These are phyloP conservation scores for Cercocebus atys DNA, from an alignment of 2,113 vertebrate genomes.

Conservation along the genomic window DNA sequence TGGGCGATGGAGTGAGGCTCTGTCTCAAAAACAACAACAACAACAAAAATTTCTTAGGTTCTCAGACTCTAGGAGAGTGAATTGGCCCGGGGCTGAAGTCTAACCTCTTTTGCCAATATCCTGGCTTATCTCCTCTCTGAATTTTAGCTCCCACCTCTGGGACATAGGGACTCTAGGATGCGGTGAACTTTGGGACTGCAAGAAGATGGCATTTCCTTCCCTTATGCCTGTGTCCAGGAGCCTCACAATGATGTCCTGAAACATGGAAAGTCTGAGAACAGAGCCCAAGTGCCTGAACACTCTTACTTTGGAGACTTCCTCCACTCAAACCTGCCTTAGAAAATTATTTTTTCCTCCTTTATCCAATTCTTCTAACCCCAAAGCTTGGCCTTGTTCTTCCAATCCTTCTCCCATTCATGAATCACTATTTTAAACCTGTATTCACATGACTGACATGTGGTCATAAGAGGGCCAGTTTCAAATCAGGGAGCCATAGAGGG, in stretches of 20 bases:
- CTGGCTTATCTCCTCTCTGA: neutral
- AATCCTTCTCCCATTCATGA: neutral
- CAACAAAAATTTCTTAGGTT: neutral
- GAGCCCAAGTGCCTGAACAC: neutral
- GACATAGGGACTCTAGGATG: neutral
- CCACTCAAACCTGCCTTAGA: neutral
- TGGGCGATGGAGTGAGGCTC: no score
- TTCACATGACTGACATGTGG: neutral
- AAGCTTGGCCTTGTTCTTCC: neutral
- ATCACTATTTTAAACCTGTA: neutral
- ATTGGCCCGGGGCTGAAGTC: neutral
- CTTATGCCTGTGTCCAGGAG: neutral
- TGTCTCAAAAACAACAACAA: no score
- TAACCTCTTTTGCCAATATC: neutral
- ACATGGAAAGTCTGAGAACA: neutral
- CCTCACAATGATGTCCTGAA: neutral
- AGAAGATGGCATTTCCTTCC: constrained; percentile 15
- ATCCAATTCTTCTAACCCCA: neutral
- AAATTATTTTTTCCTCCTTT: neutral
- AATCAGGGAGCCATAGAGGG: neutral
- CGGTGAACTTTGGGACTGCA: neutral
- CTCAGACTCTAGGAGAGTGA: neutral
- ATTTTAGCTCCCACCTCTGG: neutral
- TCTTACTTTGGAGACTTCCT: neutral
- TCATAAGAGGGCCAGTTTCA: neutral